phyloP scores from a whole-genome alignment of 2,797 vertebrate species.

The Pogoniulus pusillus region DNA sequence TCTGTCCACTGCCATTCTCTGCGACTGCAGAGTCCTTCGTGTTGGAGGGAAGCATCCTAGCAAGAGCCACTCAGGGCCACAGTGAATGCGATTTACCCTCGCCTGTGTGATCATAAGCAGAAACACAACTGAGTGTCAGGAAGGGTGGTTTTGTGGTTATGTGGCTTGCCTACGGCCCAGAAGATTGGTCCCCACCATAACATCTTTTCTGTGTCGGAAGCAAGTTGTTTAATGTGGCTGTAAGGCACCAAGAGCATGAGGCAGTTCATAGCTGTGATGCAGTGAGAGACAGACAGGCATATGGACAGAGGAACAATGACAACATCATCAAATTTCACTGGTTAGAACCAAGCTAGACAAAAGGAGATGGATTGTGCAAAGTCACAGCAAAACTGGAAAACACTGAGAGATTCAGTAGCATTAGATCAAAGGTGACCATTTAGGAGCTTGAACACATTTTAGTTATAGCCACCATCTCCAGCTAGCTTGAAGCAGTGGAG shows the following conservation, averaged over 20 bases:
- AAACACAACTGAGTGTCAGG: not conserved
- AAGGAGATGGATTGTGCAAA: not conserved
- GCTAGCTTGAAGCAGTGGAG: not conserved
- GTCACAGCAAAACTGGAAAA: not conserved
- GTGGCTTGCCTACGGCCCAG: not conserved
- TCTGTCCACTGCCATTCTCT: not conserved
- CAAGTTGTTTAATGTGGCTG: slow-evolving; percentile 4
- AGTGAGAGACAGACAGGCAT: not conserved
- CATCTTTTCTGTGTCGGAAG: not conserved
- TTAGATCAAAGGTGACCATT: not conserved
- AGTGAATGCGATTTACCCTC: not conserved
- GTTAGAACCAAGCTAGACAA: not conserved
- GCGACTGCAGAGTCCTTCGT: not conserved
- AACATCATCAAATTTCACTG: not conserved
- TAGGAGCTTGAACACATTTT: not conserved
- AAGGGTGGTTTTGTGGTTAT: slow-evolving; percentile 25
- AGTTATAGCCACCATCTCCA: not conserved
- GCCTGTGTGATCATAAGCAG: not conserved
- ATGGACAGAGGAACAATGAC: not conserved
- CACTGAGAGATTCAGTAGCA: not conserved
- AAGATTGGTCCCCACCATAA: not conserved
- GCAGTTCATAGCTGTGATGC: not conserved
- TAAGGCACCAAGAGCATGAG: not conserved
- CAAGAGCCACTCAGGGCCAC: accelerated
- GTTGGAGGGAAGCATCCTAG: not conserved